These are phyloP conservation scores for Ferrisia virgata DNA, from an alignment of 2,888 invertebrate species.

Conservation along the genomic window DNA sequence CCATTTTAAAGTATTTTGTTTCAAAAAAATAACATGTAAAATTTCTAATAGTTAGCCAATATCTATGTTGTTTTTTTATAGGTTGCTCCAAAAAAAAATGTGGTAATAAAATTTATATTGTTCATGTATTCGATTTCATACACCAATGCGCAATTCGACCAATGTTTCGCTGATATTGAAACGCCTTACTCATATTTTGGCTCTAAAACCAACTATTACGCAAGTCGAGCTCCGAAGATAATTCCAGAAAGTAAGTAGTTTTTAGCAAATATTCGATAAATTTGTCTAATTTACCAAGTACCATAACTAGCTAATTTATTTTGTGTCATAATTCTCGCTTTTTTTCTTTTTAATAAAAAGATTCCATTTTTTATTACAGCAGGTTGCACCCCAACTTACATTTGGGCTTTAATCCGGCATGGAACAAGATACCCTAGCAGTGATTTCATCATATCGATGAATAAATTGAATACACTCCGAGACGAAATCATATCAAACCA, in stretches of 20 bases:
- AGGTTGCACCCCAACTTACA: slow-evolving; percentile 70
- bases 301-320: no score
- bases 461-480: not conserved
- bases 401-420: slow-evolving; percentile 70
- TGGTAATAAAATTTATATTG: not conserved
- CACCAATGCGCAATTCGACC: not conserved
- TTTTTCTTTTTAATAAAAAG: not conserved
- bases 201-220: not conserved
- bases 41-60: no score
- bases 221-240: not conserved
- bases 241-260: not conserved
- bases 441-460: not conserved
- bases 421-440: slow-evolving; percentile 58
- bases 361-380: slow-evolving; percentile 49
- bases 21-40: no score
- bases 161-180: slow-evolving; percentile 2
- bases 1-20: no score
- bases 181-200: not conserved
- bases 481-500: slow-evolving; percentile 25
- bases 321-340: not conserved
- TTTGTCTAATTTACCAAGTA: no score
- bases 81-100: not conserved
- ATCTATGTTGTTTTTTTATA: no score
- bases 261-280: not conserved
- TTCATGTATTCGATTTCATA: not conserved